A percentile compares a stretch with the other conserved stretches of the same genome.
These are phyloP conservation scores for Tillus elongatus DNA, from an alignment of 2,888 invertebrate genomes.

Conservation along the genomic window DNA sequence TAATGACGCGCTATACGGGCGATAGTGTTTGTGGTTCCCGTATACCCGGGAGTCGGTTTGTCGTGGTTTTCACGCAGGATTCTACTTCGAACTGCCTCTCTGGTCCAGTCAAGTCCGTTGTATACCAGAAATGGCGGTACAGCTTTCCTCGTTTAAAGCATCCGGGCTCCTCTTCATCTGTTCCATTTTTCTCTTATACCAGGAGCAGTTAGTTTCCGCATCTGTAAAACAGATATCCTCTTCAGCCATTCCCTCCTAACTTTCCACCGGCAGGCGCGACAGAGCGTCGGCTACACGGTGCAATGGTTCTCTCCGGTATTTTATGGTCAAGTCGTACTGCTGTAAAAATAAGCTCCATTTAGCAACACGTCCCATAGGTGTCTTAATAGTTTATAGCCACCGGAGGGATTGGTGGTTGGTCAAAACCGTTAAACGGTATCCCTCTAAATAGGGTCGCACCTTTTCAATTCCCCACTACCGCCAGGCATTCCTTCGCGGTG, in stretches of 20 bases:
- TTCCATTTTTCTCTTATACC: not conserved
- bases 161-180: constrained; percentile 6
- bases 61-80: constrained; percentile 17
- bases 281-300: not conserved
- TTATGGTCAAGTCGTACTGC: not conserved
- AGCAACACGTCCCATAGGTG: not conserved
- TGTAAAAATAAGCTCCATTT: constrained; percentile 9
- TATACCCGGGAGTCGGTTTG: constrained; percentile 22
- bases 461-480: constrained; percentile 25
- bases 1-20: constrained; percentile 20
- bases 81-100: not conserved
- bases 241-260: not conserved
- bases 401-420: constrained; percentile 24
- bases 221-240: not conserved
- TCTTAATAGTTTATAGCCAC: constrained; percentile 16
- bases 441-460: constrained; percentile 20
- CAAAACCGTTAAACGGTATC: constrained; percentile 22
- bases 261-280: not conserved
- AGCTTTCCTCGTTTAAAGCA: not conserved
- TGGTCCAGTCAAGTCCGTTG: constrained; percentile 7
- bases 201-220: not conserved
- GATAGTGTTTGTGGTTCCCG: constrained; percentile 25
- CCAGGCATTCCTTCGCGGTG: constrained; percentile 25
- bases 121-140: constrained; percentile 8
- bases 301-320: not conserved